phyloP scores from a whole-genome alignment of 2,797 vertebrate species.

The Melanotaenia boesemani region DNA sequence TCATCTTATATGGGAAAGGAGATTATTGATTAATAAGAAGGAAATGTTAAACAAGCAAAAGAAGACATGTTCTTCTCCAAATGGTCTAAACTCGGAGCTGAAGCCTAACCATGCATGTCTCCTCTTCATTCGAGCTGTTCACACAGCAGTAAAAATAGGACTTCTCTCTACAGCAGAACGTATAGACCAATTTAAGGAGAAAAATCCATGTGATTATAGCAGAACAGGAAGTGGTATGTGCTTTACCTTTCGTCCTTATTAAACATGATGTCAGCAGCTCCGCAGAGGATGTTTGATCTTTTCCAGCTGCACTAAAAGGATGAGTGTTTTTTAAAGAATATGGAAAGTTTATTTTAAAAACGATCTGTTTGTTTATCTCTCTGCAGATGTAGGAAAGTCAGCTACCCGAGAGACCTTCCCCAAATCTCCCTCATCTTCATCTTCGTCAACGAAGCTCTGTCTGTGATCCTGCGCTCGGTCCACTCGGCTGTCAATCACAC shows the following conservation, averaged over 20 bases:
- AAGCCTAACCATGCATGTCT: constrained; percentile 26
- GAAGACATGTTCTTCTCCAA: constrained; percentile 9
- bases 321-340: background rate
- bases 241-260: constrained; percentile 25
- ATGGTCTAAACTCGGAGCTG: constrained; percentile 17
- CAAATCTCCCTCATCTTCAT: constrained; percentile 98
- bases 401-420: constrained; percentile 91
- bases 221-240: constrained; percentile 28
- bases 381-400: constrained; percentile 91
- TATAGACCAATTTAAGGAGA: background rate
- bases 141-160: constrained; percentile 50
- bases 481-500: constrained; percentile 97
- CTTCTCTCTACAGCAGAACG: constrained; percentile 30
- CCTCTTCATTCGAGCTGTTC: constrained; percentile 48
- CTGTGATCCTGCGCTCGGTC: constrained; percentile 95
- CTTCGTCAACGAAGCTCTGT: constrained; percentile 97
- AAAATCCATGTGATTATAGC: constrained; percentile 6
- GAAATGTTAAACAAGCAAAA: background rate
- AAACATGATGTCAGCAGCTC: constrained; percentile 46
- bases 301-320: constrained; percentile 3
- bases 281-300: constrained; percentile 11
- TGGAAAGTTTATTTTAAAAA: constrained; percentile 4
- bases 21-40: constrained; percentile 14
- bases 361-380: constrained; percentile 24
- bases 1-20: background rate